Evolutionary conservation across 2,888 invertebrate species (phyloP).

Genomic region (Hipparchia semele): DNA sequence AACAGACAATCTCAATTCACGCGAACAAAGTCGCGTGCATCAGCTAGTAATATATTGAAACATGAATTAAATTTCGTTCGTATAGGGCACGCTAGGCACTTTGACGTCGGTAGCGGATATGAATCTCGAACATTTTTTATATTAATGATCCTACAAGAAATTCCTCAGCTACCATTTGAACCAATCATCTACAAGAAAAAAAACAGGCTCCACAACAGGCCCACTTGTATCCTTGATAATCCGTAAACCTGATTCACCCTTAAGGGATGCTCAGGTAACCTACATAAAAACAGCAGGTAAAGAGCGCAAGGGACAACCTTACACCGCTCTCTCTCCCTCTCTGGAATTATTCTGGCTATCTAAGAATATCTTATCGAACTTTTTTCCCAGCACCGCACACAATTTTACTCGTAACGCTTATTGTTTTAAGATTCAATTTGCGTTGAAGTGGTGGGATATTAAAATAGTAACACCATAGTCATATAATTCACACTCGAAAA

Average conservation of each 20-base stretch:
- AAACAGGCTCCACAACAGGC: neutral
- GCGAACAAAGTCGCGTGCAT: too few species aligned
- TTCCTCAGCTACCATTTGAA: slow-evolving; percentile 2
- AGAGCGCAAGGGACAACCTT: slow-evolving; percentile 44
- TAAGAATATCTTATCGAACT: slow-evolving; percentile 42
- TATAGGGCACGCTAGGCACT: too few species aligned
- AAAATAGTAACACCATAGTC: slow-evolving; percentile 29
- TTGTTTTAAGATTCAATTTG: slow-evolving; percentile 4
- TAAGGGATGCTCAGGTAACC: slow-evolving; percentile 50
- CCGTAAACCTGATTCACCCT: slow-evolving; percentile 47
- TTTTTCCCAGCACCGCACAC: slow-evolving; percentile 24
- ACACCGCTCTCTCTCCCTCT: slow-evolving; percentile 36
- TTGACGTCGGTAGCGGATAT: too few species aligned
- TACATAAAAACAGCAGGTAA: slow-evolving; percentile 56
- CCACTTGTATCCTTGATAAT: slow-evolving; percentile 15
- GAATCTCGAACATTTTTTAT: neutral
- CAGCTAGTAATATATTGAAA: too few species aligned
- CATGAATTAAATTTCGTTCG: too few species aligned
- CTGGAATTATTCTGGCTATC: slow-evolving; percentile 36
- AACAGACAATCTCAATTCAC: too few species aligned
- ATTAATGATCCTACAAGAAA: slow-evolving; percentile 1
- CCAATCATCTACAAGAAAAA: slow-evolving; percentile 2
- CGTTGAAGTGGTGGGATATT: slow-evolving; percentile 11
- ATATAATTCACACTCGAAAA: slow-evolving; percentile 41
- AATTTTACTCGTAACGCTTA: slow-evolving; percentile 2